These are phyloP conservation scores for Drosophila picticornis DNA, from an alignment of 2,888 invertebrate species.

Conservation along the genomic window DNA sequence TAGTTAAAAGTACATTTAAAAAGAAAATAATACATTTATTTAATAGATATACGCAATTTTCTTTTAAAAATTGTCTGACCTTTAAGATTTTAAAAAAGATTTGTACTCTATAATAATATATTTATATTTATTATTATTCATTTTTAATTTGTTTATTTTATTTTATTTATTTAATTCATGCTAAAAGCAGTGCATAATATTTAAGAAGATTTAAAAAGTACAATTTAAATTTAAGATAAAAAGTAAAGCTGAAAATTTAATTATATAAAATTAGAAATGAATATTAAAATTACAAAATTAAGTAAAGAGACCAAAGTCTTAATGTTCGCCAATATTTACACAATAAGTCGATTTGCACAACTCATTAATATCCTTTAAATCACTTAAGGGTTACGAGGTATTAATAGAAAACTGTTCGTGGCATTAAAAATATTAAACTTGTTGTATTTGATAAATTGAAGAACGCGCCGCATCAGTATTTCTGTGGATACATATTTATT, in stretches of 20 bases:
- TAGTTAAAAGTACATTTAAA: background rate
- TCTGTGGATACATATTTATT: slow-evolving; percentile 12
- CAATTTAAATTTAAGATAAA: background rate
- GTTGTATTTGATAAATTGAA: slow-evolving; percentile 36
- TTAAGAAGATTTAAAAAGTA: background rate
- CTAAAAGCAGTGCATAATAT: background rate
- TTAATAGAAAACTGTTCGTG: slow-evolving; percentile 26
- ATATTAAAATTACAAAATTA: background rate
- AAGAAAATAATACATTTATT: no score
- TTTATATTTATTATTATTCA: background rate
- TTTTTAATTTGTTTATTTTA: background rate
- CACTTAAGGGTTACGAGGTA: background rate
- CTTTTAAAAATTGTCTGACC: no score
- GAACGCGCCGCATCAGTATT: slow-evolving; percentile 16
- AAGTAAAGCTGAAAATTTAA: background rate
- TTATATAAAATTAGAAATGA: background rate
- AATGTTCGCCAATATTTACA: background rate
- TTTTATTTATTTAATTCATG: background rate
- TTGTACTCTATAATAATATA: background rate
- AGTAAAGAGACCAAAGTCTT: background rate
- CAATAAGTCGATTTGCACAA: background rate
- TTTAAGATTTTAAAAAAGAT: no score
- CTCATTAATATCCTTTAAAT: background rate
- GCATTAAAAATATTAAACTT: slow-evolving; percentile 33
- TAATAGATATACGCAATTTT: background rate